Conservation (phyloP, 2,888 invertebrate genomes). For the Sesia apiformis region DNA sequence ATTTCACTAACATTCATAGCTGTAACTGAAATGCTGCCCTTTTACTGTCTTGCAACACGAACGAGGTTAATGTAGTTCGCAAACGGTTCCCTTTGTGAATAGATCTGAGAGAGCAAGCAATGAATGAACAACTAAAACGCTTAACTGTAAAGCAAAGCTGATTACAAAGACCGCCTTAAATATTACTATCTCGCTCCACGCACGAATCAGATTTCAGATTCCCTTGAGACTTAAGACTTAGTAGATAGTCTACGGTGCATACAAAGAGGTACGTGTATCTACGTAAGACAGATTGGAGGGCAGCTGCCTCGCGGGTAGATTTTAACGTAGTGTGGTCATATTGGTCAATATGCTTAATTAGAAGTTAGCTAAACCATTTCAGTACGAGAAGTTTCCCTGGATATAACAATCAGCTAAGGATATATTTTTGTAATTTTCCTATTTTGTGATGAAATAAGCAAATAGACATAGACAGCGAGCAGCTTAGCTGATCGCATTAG, state of each 20-base stretch:
- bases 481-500: too few relatives aligned
- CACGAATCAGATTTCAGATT: conserved; percentile 9
- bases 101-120: conserved; percentile 2
- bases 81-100: conserved; percentile 2
- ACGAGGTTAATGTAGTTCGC: neutral
- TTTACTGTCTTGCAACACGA: neutral
- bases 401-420: too few relatives aligned
- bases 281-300: neutral
- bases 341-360: neutral
- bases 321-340: neutral
- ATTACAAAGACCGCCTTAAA: conserved; percentile 27
- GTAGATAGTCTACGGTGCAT: conserved; percentile 5
- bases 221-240: conserved; percentile 1
- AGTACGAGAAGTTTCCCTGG: too few relatives aligned
- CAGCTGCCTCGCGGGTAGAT: neutral
- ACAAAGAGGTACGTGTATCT: conserved; percentile 5
- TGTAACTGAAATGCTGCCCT: neutral
- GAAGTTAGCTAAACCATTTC: too few relatives aligned
- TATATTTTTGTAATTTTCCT: too few relatives aligned
- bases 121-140: conserved; percentile 5
- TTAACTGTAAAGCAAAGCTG: conserved; percentile 17
- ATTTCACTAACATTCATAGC: neutral
- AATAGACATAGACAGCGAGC: too few relatives aligned
- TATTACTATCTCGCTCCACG: conserved; percentile 10
- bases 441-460: too few relatives aligned